Percentiles rank a stretch among this genome's conserved stretches.
Conservation (phyloP, 2,888 invertebrate species). For the Amphiduros pacificus region DNA sequence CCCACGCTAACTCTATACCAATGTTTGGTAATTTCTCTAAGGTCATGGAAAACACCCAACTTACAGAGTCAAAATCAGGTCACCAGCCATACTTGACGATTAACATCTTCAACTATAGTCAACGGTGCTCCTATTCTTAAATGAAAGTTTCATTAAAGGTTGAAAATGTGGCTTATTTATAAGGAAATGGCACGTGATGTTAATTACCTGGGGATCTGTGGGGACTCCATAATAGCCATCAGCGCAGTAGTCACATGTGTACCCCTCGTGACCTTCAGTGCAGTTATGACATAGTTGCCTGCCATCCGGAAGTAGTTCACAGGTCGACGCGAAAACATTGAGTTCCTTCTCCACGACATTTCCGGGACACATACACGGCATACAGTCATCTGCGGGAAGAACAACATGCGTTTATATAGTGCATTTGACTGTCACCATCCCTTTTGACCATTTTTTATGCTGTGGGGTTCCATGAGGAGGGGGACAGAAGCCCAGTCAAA, state of each 20-base stretch:
- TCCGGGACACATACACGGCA: slow-evolving; percentile 42
- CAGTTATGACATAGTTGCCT: slow-evolving; percentile 32
- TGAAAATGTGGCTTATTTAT: no score
- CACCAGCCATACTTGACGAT: no score
- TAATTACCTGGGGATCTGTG: slow-evolving; percentile 28
- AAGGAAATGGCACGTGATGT: neutral
- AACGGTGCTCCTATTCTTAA: no score
- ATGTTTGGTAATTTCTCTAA: neutral
- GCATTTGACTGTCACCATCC: no score
- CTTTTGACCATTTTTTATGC: no score
- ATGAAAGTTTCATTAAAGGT: no score
- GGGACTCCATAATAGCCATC: slow-evolving; percentile 33
- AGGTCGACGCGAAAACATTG: slow-evolving; percentile 36
- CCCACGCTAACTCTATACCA: no score
- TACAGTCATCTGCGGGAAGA: slow-evolving; percentile 35
- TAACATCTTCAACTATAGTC: no score
- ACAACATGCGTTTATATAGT: neutral
- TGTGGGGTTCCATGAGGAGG: no score
- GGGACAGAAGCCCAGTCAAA: no score
- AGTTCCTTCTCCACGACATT: slow-evolving; percentile 30
- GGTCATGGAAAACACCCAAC: neutral
- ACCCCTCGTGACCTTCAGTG: slow-evolving; percentile 33
- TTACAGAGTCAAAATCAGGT: neutral
- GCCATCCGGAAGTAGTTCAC: slow-evolving; percentile 21
- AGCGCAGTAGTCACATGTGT: slow-evolving; percentile 35